Conservation (phyloP, 1,140 invertebrate species). For the Augochlora pura region DNA sequence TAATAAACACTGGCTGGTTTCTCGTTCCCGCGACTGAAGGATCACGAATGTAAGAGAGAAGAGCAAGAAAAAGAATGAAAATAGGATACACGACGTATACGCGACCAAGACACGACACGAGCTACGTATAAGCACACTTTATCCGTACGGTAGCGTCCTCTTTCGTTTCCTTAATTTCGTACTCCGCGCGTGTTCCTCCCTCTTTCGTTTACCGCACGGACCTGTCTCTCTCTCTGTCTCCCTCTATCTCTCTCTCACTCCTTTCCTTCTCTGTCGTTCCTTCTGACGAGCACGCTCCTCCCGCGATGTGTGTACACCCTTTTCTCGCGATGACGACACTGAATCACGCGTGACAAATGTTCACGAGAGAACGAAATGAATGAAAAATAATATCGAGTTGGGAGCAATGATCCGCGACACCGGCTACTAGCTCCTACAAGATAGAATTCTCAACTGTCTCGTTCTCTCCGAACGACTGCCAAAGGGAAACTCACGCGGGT, state of each 20-base stretch:
- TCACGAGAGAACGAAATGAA: not conserved
- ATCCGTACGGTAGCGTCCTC: constrained; percentile 63
- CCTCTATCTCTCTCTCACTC: not conserved
- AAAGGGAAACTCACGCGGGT: constrained; percentile 58
- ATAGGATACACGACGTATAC: constrained; percentile 44
- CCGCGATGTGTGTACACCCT: not conserved
- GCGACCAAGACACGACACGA: constrained; percentile 41
- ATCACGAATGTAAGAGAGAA: constrained; percentile 46
- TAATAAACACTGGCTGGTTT: constrained; percentile 64
- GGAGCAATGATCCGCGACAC: not conserved
- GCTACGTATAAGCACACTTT: constrained; percentile 48
- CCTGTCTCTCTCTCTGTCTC: constrained; percentile 11
- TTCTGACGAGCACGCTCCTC: constrained; percentile 34
- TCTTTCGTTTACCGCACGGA: not conserved
- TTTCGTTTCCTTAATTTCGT: constrained; percentile 36
- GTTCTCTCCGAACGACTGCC: constrained; percentile 33
- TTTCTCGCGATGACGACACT: not conserved
- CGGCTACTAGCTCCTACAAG: not conserved
- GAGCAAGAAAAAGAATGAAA: constrained; percentile 58
- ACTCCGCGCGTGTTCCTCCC: constrained; percentile 48
- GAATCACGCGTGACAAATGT: constrained; percentile 5
- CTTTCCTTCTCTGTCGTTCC: constrained; percentile 6
- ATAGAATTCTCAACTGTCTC: not conserved
- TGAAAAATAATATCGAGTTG: not conserved
- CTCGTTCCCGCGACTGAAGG: constrained; percentile 37